These are phyloP conservation scores for Gambusia holbrooki DNA, from an alignment of 2,113 vertebrate species.

Conservation along the genomic window DNA sequence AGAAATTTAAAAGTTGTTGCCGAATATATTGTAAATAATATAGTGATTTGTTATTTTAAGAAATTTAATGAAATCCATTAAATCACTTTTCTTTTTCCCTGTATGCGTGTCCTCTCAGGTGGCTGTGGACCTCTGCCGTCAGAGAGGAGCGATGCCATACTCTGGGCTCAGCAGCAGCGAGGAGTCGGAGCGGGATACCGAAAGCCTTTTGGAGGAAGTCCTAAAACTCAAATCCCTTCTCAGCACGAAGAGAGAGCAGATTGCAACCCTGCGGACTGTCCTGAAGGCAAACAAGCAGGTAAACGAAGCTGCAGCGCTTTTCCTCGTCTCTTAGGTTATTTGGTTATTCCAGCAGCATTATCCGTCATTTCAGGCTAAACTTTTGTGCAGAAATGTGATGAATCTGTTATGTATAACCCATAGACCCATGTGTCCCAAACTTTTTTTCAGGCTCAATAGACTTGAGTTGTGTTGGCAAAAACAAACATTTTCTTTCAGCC, in stretches of 20 bases:
- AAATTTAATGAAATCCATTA: not conserved
- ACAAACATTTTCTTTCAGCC: no score
- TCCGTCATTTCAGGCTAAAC: no score
- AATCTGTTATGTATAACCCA: no score
- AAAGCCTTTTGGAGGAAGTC: conserved; percentile 84
- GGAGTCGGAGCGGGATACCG: conserved; percentile 81
- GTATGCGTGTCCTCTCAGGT: conserved; percentile 60
- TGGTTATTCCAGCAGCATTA: not conserved
- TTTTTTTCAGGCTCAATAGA: no score
- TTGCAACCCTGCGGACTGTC: conserved; percentile 87
- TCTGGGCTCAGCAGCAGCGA: conserved; percentile 59
- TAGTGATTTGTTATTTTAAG: no score
- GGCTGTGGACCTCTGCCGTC: conserved; percentile 82
- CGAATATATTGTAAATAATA: no score
- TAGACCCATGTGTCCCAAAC: no score
- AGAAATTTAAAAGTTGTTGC: not conserved
- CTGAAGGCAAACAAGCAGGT: conserved; percentile 91
- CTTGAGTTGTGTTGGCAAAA: no score
- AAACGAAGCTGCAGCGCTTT: not conserved
- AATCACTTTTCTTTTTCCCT: not conserved
- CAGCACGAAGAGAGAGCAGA: conserved; percentile 88
- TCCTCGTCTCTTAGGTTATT: not conserved
- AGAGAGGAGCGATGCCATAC: conserved; percentile 76
- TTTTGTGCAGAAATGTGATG: no score
- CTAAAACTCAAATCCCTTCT: conserved; percentile 87